Base-by-base conservation (phyloP, 2,797 vertebrate genomes). In the Bovichtus variegatus region DNA sequence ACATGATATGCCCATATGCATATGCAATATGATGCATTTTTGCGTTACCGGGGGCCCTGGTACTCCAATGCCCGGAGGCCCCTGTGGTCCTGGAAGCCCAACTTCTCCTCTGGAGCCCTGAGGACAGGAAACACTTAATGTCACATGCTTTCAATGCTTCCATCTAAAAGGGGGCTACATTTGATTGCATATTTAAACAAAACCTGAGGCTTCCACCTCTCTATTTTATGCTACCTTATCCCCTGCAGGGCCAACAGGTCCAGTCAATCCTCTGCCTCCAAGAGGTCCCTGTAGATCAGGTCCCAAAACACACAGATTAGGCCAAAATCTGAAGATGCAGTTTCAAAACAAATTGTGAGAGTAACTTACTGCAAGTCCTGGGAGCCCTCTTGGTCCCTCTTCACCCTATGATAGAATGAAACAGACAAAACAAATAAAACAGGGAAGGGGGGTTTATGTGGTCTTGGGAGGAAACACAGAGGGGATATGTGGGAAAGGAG, bases 21-120 rank as follows among this genome's bases (percentile, higher is more conserved):
- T 7, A 64, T 76, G 44, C 21, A 82, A 64, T 75, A 74, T 59
- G 1, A 66, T 58, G 64, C 12, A 68, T 71, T 64, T 41, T 64
- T 64, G 18, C 83, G 95, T 83, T 92, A 98, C 97, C 41, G 88
- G 93, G 12, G 95, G 93, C 54, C 97, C 98, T 0, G 80, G 40
- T 67, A 90, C 13, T 53, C 95, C 91, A 51, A 82, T 19, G 1
- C 94, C 97, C 0, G 80, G 57, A 4, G 94, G 94, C 2, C 98
- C 98, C 6, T 94, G 88, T 27, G 95, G 94, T 68, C 98, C 98
- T 1, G 77, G 70, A 12, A 82, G 89, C 11, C 98, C 98, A 46
- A 74, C 91, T 23, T 93, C 83, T 12, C 98, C 98, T 2, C 54
- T 76, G 41, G 85, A 74, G 29, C 97, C 97, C 97, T 99, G 76